Evolutionary conservation across 2,888 invertebrate genomes (phyloP).

Genomic region (Erannis defoliaria): DNA sequence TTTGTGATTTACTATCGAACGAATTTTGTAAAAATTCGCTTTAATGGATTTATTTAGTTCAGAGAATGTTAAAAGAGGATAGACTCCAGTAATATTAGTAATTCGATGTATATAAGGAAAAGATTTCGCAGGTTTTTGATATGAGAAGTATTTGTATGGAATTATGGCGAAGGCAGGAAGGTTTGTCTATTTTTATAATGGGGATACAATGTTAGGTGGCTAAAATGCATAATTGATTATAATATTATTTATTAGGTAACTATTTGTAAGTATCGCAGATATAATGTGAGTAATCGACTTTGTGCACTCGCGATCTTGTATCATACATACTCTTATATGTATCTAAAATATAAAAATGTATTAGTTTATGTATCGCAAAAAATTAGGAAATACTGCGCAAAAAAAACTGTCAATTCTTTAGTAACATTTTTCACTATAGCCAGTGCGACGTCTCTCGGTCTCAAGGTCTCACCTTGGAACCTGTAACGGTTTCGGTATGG

Average conservation of each 20-base stretch:
- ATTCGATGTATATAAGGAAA: slow-evolving; percentile 42
- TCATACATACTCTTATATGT: slow-evolving; percentile 29
- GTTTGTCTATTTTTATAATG: slow-evolving; percentile 78
- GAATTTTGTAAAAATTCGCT: too few species aligned
- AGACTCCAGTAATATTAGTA: slow-evolving; percentile 10
- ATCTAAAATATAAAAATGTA: slow-evolving; percentile 15
- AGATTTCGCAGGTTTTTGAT: slow-evolving; percentile 67
- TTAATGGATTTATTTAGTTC: neutral
- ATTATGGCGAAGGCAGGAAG: slow-evolving; percentile 58
- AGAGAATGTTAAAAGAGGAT: neutral
- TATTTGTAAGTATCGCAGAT: slow-evolving; percentile 48
- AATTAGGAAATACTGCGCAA: neutral
- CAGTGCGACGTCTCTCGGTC: too few species aligned
- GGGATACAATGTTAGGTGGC: slow-evolving; percentile 77
- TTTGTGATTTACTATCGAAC: too few species aligned
- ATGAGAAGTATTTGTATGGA: slow-evolving; percentile 66
- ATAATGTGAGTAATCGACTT: slow-evolving; percentile 15
- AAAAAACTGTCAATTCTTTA: neutral
- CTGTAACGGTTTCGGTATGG: too few species aligned
- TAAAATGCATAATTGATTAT: slow-evolving; percentile 72
- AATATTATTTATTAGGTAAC: slow-evolving; percentile 49
- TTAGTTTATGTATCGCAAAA: slow-evolving; percentile 32
- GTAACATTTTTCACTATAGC: too few species aligned
- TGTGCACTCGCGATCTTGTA: slow-evolving; percentile 21
- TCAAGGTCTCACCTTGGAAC: too few species aligned